phyloP scores from a whole-genome alignment of 2,888 invertebrate species.

The Noctuana brunneofusca region DNA sequence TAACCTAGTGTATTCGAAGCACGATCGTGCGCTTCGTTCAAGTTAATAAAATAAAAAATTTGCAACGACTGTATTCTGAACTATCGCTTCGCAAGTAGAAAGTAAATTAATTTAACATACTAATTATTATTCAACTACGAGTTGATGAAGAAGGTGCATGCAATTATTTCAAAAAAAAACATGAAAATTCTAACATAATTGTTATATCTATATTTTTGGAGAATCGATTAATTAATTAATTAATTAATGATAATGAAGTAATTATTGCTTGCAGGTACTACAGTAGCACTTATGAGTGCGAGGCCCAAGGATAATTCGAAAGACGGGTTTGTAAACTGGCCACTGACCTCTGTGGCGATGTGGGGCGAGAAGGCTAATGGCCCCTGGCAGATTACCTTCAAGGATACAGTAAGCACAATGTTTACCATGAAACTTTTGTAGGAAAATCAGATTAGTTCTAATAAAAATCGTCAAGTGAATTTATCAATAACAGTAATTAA shows the following conservation, averaged over 20 bases:
- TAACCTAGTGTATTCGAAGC: constrained; percentile 11
- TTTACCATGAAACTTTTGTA: too few relatives aligned
- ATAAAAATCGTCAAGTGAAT: too few relatives aligned
- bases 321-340: constrained; percentile 91
- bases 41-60: background rate
- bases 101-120: too few relatives aligned
- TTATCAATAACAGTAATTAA: too few relatives aligned
- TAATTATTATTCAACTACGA: too few relatives aligned
- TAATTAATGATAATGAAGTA: background rate
- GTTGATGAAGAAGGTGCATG: too few relatives aligned
- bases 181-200: too few relatives aligned
- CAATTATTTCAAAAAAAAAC: too few relatives aligned
- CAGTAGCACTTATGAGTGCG: constrained; percentile 86
- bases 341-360: constrained; percentile 93
- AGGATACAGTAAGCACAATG: constrained; percentile 60
- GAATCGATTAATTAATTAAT: too few relatives aligned
- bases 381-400: constrained; percentile 81
- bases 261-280: constrained; percentile 81
- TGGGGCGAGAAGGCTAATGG: constrained; percentile 94
- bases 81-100: too few relatives aligned
- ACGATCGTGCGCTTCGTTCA: constrained; percentile 5
- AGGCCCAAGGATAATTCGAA: constrained; percentile 87
- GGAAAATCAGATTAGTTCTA: too few relatives aligned
- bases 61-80: background rate
- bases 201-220: too few relatives aligned